Base-by-base conservation (phyloP, 2,113 vertebrate genomes). In the Phoxinus phoxinus region DNA sequence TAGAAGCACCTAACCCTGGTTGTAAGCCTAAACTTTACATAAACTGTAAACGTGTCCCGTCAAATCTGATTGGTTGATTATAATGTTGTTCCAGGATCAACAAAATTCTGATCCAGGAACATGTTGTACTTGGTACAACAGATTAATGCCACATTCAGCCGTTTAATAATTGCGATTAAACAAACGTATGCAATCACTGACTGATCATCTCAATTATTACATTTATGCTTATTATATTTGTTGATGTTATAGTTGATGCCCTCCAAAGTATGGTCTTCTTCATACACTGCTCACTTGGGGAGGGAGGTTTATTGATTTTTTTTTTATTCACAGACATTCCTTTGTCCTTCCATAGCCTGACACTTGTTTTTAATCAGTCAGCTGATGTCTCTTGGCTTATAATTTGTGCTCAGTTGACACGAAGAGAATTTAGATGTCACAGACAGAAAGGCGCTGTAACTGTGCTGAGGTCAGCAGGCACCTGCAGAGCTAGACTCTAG, bases 381-480 rank as follows among this genome's bases (percentile, higher is more conserved):
- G 91, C 89, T 91, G 91, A 91, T 90, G 92, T 94, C 93, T 93
- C 92, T 89, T 89, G 89, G 88, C 86, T 93, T 92, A 92, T 94
- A 91, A 95, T 94, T 95, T 94, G 94, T 95, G 94, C 93, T 90
- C 92, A 92, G 94, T 93, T 94, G 92, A 94, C 92, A 94, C 90
- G 91, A 91, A 91, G 92, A 92, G 87, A 81, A 83, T 84, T 84
- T 90, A 93, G 91, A 92, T 95, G 92, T 94, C 92, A 91, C 87
- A 89, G 90, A 92, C 35, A 41, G 81, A 85, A 93, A 94, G 93
- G 93, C 92, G 92, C 94, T 92, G 91, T 90, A 93, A 94, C 89
- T 86, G 91, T 86, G 76, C 91, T 91, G 89, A 91, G 92, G 92
- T 93, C 92, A 91, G 87, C 86, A 89, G 88, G 89, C 91, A 67